A percentile compares a stretch with the other conserved stretches of the same genome.
Evolutionary conservation across 2,113 vertebrate species (phyloP).

Genomic region (Pelobates fuscus): DNA sequence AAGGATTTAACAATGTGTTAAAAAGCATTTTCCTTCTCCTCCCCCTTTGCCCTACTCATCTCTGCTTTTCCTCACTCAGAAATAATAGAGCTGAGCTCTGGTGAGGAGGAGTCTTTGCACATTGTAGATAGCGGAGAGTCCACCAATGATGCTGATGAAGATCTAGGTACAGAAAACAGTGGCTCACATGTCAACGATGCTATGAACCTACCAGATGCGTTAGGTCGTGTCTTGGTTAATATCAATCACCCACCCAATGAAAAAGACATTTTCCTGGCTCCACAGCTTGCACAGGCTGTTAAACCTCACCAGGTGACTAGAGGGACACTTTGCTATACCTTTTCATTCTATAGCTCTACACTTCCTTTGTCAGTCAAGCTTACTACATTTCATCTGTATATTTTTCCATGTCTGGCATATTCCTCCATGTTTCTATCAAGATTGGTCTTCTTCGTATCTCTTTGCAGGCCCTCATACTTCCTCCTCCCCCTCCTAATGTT

Average conservation of each 20-base stretch:
- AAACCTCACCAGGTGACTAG: conserved; percentile 92
- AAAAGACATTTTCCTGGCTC: conserved; percentile 89
- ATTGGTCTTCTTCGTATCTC: not conserved
- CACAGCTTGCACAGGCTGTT: conserved; percentile 90
- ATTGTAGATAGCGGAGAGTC: conserved; percentile 90
- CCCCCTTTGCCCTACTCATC: too few relatives aligned
- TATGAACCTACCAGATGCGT: conserved; percentile 87
- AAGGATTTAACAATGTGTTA: too few relatives aligned
- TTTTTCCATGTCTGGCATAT: not conserved
- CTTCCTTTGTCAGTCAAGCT: too few relatives aligned
- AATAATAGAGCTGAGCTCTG: conserved; percentile 96
- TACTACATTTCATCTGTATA: too few relatives aligned
- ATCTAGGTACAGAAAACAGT: conserved; percentile 86
- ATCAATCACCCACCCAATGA: conserved; percentile 96
- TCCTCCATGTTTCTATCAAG: not conserved
- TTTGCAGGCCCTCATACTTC: not conserved
- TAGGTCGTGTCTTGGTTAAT: conserved; percentile 91
- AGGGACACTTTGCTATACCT: not conserved
- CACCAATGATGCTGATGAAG: conserved; percentile 82
- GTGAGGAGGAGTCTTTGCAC: conserved; percentile 88
- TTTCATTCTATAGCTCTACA: too few relatives aligned
- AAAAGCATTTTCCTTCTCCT: too few relatives aligned
- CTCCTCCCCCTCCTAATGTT: not conserved
- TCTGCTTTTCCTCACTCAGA: too few relatives aligned
- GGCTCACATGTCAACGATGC: conserved; percentile 92